phyloP scores from a whole-genome alignment of 2,797 vertebrate genomes.

The Gambelia wislizenii region DNA sequence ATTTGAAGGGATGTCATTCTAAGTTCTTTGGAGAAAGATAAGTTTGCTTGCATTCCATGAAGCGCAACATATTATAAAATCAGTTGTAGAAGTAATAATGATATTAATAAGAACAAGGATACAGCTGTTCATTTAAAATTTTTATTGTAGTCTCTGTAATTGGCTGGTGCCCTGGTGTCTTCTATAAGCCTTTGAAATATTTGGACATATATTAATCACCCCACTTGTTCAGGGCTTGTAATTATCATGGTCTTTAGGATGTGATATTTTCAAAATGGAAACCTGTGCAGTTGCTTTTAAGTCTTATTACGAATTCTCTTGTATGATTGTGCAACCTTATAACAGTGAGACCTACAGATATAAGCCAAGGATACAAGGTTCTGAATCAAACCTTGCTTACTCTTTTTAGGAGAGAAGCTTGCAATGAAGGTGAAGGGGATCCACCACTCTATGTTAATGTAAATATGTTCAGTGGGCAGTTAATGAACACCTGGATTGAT shows the following conservation, averaged over 20 bases:
- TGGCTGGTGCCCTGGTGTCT: not conserved
- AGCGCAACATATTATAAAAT: too few relatives aligned
- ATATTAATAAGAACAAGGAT: not conserved
- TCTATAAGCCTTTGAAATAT: not conserved
- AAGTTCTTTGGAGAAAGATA: not conserved
- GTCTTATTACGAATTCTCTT: not conserved
- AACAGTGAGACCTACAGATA: not conserved
- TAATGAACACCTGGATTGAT: conserved; percentile 99
- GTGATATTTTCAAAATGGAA: not conserved
- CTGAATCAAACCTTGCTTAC: not conserved
- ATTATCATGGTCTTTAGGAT: not conserved
- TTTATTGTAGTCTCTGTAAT: not conserved
- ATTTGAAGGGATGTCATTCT: too few relatives aligned
- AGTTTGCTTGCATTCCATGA: not conserved
- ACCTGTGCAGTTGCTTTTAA: not conserved
- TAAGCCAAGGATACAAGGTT: not conserved
- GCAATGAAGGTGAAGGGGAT: conserved; percentile 97
- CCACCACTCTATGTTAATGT: conserved; percentile 97
- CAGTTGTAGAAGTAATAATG: not conserved
- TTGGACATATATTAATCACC: not conserved
- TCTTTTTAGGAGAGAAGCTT: conserved; percentile 88
- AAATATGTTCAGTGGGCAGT: conserved; percentile 97
- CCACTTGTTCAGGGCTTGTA: not conserved
- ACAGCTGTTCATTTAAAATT: not conserved
- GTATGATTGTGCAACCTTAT: not conserved